phyloP scores from a whole-genome alignment of 2,113 vertebrate species.

The Poeciliopsis prolifica region DNA sequence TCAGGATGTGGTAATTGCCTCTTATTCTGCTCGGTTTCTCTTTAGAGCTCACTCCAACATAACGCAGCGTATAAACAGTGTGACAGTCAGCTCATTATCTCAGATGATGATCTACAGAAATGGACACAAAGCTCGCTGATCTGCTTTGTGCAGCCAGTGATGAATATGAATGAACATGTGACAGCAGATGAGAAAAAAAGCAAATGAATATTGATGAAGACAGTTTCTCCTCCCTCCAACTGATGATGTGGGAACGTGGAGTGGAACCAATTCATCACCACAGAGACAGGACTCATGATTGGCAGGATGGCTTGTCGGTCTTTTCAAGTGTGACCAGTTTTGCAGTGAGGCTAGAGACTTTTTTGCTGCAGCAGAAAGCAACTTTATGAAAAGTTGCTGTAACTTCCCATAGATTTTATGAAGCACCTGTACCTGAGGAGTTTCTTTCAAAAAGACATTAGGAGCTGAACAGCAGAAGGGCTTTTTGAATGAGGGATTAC shows the following conservation, averaged over 20 bases:
- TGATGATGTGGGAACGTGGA: slow-evolving; percentile 47
- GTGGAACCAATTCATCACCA: slow-evolving; percentile 62
- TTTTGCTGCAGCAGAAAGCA: slow-evolving; percentile 1
- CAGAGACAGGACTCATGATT: slow-evolving; percentile 34
- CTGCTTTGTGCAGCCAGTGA: slow-evolving; percentile 48
- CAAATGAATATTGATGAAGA: slow-evolving; percentile 69
- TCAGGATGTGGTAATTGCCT: not conserved
- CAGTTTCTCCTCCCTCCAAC: slow-evolving; percentile 48
- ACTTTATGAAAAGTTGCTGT: not conserved
- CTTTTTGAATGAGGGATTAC: slow-evolving; percentile 50
- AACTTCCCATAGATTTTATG: slow-evolving; percentile 12
- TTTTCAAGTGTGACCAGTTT: slow-evolving; percentile 2
- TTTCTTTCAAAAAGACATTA: slow-evolving; percentile 22
- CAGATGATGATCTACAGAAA: slow-evolving; percentile 42
- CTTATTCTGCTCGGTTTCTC: not conserved
- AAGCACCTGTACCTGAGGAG: not conserved
- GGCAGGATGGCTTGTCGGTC: slow-evolving; percentile 35
- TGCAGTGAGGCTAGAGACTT: not conserved
- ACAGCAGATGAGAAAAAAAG: slow-evolving; percentile 62
- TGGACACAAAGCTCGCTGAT: slow-evolving; percentile 56
- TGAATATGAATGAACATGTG: slow-evolving; percentile 71
- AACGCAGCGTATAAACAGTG: not conserved
- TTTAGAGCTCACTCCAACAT: not conserved
- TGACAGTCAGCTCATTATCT: slow-evolving; percentile 33
- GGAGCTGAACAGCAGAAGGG: slow-evolving; percentile 18